Conservation (phyloP, 2,888 invertebrate species). For the Liopterus haemorrhoidalis region DNA sequence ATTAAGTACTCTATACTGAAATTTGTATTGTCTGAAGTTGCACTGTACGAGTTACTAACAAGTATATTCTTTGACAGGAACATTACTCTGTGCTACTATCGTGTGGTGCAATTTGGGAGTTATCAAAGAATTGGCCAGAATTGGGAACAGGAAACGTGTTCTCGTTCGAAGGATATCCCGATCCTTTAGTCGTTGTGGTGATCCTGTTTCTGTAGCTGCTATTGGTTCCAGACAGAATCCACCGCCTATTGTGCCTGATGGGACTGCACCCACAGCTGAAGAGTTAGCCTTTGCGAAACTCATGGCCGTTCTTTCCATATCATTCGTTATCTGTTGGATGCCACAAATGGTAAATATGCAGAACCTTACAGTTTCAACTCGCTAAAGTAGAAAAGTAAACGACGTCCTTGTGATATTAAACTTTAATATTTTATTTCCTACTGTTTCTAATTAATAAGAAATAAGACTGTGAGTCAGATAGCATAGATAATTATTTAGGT, state of each 20-base stretch:
- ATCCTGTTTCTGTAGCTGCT: too few relatives aligned
- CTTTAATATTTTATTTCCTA: too few relatives aligned
- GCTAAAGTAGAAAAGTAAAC: too few relatives aligned
- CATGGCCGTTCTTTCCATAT: conserved; percentile 76
- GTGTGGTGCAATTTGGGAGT: conserved; percentile 80
- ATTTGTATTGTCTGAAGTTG: too few relatives aligned
- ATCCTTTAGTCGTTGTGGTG: conserved; percentile 36
- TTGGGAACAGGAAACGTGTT: conserved; percentile 46
- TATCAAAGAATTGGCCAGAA: conserved; percentile 64
- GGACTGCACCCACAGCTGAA: conserved; percentile 60
- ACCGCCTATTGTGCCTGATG: conserved; percentile 26
- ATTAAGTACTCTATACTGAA: not conserved
- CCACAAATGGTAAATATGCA: conserved; percentile 86
- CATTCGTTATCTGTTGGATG: conserved; percentile 81
- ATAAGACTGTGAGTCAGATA: too few relatives aligned
- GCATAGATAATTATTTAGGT: too few relatives aligned
- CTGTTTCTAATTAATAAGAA: too few relatives aligned
- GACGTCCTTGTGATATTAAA: too few relatives aligned
- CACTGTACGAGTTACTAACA: too few relatives aligned
- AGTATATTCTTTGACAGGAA: conserved; percentile 51
- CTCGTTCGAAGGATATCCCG: conserved; percentile 45
- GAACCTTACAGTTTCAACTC: too few relatives aligned
- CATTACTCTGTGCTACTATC: conserved; percentile 64
- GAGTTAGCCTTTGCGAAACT: conserved; percentile 79
- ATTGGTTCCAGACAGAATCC: conserved; percentile 36